Evolutionary conservation across 2,113 vertebrate genomes (phyloP).

Genomic region (Bucco capensis): DNA sequence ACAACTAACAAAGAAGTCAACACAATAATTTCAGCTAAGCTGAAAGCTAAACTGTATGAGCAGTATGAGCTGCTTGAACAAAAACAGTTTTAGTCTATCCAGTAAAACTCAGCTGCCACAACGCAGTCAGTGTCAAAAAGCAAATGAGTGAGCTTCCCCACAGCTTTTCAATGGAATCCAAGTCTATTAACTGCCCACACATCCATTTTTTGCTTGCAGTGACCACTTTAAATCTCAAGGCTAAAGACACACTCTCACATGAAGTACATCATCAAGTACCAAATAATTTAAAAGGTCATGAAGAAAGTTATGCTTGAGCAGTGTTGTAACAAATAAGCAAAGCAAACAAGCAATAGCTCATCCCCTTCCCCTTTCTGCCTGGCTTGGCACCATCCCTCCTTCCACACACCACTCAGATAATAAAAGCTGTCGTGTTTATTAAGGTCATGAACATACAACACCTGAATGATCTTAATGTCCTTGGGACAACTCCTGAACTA

Average conservation of each 20-base stretch:
- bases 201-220: background rate
- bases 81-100: background rate
- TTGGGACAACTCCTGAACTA: background rate
- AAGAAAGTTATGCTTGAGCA: constrained; percentile 45
- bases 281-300: constrained; percentile 53
- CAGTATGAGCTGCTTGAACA: background rate
- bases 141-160: background rate
- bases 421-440: constrained; percentile 32
- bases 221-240: constrained; percentile 20
- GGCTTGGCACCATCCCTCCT: background rate
- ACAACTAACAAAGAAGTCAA: background rate
- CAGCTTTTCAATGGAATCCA: background rate
- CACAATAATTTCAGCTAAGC: background rate
- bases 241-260: constrained; percentile 15
- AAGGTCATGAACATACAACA: constrained; percentile 4
- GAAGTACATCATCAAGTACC: constrained; percentile 30
- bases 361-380: constrained; percentile 4
- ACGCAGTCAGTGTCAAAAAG: background rate
- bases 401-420: background rate
- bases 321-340: constrained; percentile 40
- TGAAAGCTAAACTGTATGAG: no score
- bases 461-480: background rate
- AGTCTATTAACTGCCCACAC: constrained; percentile 19
- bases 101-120: background rate
- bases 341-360: constrained; percentile 28